phyloP scores from a whole-genome alignment of 2,797 vertebrate species.

The Myotis findleyi region DNA sequence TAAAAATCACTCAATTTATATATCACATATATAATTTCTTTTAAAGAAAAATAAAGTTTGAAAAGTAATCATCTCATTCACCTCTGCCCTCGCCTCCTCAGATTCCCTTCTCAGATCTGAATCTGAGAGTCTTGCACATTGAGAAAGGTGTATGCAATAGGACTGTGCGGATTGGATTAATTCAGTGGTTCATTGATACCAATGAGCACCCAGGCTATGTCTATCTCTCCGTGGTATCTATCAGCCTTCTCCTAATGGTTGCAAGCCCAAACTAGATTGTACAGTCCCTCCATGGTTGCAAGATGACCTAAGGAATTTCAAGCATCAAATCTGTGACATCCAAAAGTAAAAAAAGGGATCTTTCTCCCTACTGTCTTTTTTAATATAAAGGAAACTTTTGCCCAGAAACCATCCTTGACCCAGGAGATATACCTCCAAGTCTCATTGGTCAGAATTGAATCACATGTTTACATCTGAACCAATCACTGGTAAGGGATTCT shows the following conservation, averaged over 20 bases:
- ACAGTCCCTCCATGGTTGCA: not conserved
- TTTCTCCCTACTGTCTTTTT: not conserved
- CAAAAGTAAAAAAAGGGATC: not conserved
- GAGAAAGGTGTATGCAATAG: not conserved
- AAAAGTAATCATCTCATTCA: not conserved
- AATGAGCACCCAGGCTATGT: not conserved
- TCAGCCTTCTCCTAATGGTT: not conserved
- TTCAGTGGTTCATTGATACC: not conserved
- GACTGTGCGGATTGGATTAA: not conserved
- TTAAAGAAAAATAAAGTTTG: not conserved
- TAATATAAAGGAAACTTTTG: not conserved
- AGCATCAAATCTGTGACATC: not conserved
- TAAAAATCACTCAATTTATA: not conserved
- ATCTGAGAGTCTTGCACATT: not conserved
- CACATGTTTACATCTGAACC: not conserved
- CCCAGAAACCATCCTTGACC: not conserved
- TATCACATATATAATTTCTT: not conserved
- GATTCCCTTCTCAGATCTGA: not conserved
- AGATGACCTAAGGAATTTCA: conserved; percentile 19
- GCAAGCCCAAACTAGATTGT: not conserved
- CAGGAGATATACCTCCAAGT: not conserved
- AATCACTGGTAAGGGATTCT: not conserved
- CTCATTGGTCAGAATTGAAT: not conserved
- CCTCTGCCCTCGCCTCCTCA: not conserved
- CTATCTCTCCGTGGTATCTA: not conserved